Conservation (phyloP, 2,113 vertebrate species). For the Clinocottus analis region DNA sequence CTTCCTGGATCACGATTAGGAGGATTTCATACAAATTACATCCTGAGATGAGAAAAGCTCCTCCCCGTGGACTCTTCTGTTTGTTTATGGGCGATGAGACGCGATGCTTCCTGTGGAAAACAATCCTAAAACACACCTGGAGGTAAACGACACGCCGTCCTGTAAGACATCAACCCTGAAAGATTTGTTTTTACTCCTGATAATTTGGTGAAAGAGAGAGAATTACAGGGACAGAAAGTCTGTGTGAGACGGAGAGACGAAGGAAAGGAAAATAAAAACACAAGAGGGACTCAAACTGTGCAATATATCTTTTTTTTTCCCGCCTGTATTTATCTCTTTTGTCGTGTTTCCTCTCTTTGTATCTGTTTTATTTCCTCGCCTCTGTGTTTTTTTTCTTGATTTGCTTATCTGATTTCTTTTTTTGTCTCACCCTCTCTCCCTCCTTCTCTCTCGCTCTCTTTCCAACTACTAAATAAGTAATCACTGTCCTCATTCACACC, state of each 20-base stretch:
- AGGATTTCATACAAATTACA: too few species aligned
- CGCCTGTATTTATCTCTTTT: slow-evolving; percentile 28
- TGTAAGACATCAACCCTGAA: too few species aligned
- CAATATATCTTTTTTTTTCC: neutral
- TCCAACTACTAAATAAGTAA: slow-evolving; percentile 71
- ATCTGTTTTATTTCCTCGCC: slow-evolving; percentile 24
- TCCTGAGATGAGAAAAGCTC: too few species aligned
- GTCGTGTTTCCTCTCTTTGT: slow-evolving; percentile 2
- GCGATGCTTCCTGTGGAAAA: too few species aligned
- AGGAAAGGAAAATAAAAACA: slow-evolving; percentile 31
- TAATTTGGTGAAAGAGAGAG: slow-evolving; percentile 53
- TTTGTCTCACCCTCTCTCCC: neutral
- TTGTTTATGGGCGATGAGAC: too few species aligned
- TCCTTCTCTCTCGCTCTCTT: slow-evolving; percentile 4
- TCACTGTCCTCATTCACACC: slow-evolving; percentile 77
- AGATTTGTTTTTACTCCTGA: slow-evolving; percentile 27
- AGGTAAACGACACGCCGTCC: too few species aligned
- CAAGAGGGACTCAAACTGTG: slow-evolving; percentile 27
- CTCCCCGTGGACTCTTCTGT: too few species aligned
- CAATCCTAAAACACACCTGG: too few species aligned
- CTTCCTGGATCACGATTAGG: too few species aligned
- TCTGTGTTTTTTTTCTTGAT: slow-evolving; percentile 14
- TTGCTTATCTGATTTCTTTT: slow-evolving; percentile 32
- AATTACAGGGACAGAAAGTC: slow-evolving; percentile 28
- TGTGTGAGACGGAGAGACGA: slow-evolving; percentile 16